Evolutionary conservation across 1,140 invertebrate genomes (phyloP), one percentile per base, ranked within the genome.

Genomic region (Plutomurus gul): DNA sequence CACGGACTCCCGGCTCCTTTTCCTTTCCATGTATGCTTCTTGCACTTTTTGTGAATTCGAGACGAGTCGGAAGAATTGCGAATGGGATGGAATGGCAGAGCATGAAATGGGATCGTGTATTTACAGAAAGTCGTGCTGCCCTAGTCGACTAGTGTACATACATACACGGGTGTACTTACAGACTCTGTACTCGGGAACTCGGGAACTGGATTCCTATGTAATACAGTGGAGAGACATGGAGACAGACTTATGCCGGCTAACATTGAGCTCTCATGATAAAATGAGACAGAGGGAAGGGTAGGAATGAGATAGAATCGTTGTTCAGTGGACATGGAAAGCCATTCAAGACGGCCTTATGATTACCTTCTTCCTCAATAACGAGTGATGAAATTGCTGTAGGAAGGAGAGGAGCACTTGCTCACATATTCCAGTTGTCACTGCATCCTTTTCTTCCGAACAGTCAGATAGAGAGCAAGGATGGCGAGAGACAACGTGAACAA

Each of bases 311-410:
- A 25, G 25, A 33, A 75, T 40, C 18, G 22, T 39, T 70, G 43
- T 39, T 40, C 39, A 25, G 75, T 74, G 77, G 49, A 77, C 74
- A 76, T 75, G 30, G 70, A 73, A 71, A 51, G n/a, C 77, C 81
- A 82, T 82, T 81, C 40, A 20, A 75, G 78, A 78, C 76, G 27
- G 60, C 79, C 80, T 83, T 83, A 83, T 83, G 82, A 83, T 81
- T 83, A 80, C 75, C 79, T 75, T 80, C 77, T 84, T 83, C 82
- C 82, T 79, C 81, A 82, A 82, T 83, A 77, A 84, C 72, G 70
- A 81, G 78, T 82, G 77, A 80, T 80, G 82, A 80, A 81, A 84
- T 79, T 81, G 80, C 75, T 74, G 76, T 75, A 78, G 78, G 79
- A 83, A 82, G 76, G 74, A 82, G 75, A 43, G 71, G 71, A 74